Percentiles rank a stretch among this genome's conserved stretches.
Conservation (phyloP, 2,888 invertebrate species). For the Tenthredo scrophulariae region DNA sequence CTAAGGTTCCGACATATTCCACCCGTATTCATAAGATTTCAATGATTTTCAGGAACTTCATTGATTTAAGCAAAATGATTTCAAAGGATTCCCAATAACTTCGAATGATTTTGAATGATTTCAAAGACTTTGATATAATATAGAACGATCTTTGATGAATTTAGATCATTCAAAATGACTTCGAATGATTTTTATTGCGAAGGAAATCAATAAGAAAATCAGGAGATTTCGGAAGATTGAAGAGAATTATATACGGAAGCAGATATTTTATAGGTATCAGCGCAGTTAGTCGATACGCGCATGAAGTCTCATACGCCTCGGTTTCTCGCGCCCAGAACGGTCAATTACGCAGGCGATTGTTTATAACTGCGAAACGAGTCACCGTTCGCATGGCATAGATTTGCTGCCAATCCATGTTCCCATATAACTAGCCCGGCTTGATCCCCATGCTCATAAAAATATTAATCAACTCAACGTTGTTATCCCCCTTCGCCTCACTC, state of each 20-base stretch:
- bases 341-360: slow-evolving; percentile 53
- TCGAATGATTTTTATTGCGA: not conserved
- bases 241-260: not conserved
- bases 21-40: not conserved
- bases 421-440: not conserved
- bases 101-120: too few species aligned
- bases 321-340: slow-evolving; percentile 28
- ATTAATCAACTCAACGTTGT: slow-evolving; percentile 47
- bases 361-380: slow-evolving; percentile 43
- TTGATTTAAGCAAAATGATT: not conserved
- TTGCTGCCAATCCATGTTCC: slow-evolving; percentile 1
- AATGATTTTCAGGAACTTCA: not conserved
- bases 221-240: not conserved
- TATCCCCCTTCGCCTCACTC: not conserved
- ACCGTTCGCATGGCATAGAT: slow-evolving; percentile 7
- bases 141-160: not conserved
- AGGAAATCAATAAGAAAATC: not conserved
- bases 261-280: not conserved
- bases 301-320: slow-evolving; percentile 6
- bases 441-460: slow-evolving; percentile 29
- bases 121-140: not conserved
- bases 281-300: not conserved
- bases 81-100: too few species aligned
- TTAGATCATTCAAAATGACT: not conserved
- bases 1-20: not conserved